Evolutionary conservation across 2,797 vertebrate genomes (phyloP).

Genomic region (Lepus oiostolus): DNA sequence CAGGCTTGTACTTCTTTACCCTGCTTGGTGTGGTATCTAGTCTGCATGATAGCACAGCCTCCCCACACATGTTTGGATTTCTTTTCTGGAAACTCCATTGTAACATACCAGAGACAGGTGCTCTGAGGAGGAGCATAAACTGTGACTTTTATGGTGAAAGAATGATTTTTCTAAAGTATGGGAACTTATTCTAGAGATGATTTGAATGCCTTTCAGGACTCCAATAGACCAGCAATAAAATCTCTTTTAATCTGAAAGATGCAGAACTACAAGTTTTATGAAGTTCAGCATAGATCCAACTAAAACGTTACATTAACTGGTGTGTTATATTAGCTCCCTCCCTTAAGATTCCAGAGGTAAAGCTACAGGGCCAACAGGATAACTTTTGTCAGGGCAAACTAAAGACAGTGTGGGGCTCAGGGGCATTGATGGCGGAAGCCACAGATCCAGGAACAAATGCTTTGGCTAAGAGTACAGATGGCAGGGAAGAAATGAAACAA

Average conservation of each 20-base stretch:
- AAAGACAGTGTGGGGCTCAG: background rate
- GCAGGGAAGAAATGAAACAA: conserved; percentile 50
- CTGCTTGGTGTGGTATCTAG: background rate
- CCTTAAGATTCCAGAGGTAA: conserved; percentile 31
- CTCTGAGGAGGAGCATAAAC: conserved; percentile 35
- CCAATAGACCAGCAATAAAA: conserved; percentile 63
- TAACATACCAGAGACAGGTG: background rate
- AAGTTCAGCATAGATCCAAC: conserved; percentile 24
- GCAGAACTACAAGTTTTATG: conserved; percentile 20
- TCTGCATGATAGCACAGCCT: conserved; percentile 28
- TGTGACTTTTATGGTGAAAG: conserved; percentile 53
- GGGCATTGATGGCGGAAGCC: background rate
- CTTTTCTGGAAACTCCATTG: conserved; percentile 31
- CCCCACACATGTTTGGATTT: conserved; percentile 49
- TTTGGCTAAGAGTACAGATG: background rate
- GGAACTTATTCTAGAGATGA: background rate
- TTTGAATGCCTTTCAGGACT: conserved; percentile 9
- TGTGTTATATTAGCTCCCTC: conserved; percentile 52
- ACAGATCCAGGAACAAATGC: conserved; percentile 9
- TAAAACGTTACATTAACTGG: conserved; percentile 51
- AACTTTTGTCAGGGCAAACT: conserved; percentile 18
- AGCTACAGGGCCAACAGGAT: conserved; percentile 15
- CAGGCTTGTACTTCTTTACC: background rate
- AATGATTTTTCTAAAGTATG: conserved; percentile 34
- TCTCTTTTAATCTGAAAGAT: conserved; percentile 37